phyloP scores from a whole-genome alignment of 2,797 vertebrate species.

The Mus spretus region DNA sequence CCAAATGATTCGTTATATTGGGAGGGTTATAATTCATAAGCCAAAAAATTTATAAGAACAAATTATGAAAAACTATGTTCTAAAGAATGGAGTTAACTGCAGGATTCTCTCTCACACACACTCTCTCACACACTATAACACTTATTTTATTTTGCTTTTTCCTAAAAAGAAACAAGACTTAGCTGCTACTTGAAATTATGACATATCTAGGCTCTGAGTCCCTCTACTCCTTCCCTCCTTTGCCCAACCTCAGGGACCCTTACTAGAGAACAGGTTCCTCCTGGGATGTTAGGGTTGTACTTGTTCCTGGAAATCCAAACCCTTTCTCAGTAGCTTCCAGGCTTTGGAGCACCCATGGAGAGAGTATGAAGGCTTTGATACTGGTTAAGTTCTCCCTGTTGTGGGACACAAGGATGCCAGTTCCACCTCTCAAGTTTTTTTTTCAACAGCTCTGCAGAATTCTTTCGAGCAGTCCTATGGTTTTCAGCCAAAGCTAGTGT shows the following conservation, averaged over 20 bases:
- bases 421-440: neutral
- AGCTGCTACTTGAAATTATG: conserved; percentile 87
- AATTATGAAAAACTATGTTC: neutral
- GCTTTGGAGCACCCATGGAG: neutral
- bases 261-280: neutral
- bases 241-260: neutral
- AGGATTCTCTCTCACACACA: neutral
- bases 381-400: neutral
- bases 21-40: neutral
- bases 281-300: too few species aligned
- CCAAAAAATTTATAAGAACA: neutral
- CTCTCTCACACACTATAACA: conserved; percentile 62
- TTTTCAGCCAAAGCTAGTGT: neutral
- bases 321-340: neutral
- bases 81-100: neutral
- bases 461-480: neutral
- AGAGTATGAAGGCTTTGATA: neutral
- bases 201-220: neutral
- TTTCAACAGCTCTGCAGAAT: neutral
- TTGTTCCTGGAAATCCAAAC: neutral
- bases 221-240: neutral
- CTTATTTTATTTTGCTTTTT: conserved; percentile 87
- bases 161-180: conserved; percentile 83
- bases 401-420: neutral
- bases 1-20: neutral